These are phyloP conservation scores for Fulica atra DNA, from an alignment of 2,113 vertebrate genomes.

Conservation along the genomic window DNA sequence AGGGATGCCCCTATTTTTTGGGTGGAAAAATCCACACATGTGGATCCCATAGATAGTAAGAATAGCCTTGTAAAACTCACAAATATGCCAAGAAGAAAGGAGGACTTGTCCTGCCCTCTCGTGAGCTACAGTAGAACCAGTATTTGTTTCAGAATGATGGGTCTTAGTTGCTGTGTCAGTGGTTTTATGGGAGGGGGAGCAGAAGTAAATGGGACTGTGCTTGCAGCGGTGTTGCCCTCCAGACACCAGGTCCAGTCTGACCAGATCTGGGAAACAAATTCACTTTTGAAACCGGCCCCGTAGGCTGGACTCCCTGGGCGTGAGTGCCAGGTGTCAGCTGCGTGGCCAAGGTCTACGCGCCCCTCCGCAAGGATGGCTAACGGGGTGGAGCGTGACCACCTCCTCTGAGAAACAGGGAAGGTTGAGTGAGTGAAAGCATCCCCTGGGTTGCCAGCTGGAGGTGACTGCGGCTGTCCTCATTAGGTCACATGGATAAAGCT, in stretches of 20 bases:
- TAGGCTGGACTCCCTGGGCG: neutral
- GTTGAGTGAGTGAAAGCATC: neutral
- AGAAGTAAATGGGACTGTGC: neutral
- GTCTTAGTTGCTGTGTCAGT: neutral
- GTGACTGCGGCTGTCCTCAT: neutral
- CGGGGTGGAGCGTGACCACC: neutral
- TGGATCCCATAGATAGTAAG: neutral
- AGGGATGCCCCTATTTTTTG: neutral
- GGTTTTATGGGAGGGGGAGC: neutral
- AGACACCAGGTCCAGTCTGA: accelerated
- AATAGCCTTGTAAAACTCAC: neutral
- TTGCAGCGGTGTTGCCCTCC: neutral
- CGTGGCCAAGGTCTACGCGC: neutral
- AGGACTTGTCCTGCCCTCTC: neutral
- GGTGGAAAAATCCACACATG: neutral
- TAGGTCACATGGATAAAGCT: neutral
- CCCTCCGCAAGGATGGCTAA: neutral
- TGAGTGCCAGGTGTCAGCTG: neutral
- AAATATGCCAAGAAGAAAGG: neutral
- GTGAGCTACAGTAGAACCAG: neutral
- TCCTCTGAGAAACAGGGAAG: neutral
- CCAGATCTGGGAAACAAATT: neutral
- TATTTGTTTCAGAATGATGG: neutral
- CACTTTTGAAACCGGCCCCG: neutral
- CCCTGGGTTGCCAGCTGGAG: neutral